These are phyloP conservation scores for Pteropus rufus DNA, from an alignment of 2,797 vertebrate genomes.

Conservation along the genomic window DNA sequence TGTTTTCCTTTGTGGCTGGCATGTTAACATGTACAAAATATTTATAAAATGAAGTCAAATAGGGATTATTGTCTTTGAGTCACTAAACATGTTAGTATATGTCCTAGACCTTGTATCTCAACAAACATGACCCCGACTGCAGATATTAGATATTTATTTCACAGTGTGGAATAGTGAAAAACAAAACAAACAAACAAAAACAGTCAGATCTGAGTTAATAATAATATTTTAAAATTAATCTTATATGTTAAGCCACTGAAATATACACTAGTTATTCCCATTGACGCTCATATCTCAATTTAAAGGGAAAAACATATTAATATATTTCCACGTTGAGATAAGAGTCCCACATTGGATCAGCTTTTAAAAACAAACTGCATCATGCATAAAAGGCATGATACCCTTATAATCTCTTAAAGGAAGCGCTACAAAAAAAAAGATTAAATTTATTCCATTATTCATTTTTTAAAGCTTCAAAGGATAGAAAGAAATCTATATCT, in stretches of 20 bases:
- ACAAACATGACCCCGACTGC: neutral
- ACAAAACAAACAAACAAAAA: neutral
- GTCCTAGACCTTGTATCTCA: neutral
- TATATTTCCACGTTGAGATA: neutral
- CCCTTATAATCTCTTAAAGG: constrained; percentile 7
- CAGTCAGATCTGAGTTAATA: neutral
- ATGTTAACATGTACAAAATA: neutral
- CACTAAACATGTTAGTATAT: neutral
- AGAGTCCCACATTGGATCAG: neutral
- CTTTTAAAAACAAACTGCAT: neutral
- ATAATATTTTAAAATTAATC: neutral
- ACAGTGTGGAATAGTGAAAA: neutral
- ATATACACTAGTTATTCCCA: neutral
- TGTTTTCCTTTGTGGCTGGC: neutral
- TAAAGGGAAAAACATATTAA: neutral
- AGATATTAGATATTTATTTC: neutral
- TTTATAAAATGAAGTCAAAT: neutral
- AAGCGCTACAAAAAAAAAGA: neutral
- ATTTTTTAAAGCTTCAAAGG: neutral
- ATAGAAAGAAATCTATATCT: neutral
- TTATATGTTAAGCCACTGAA: neutral
- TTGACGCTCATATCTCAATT: neutral
- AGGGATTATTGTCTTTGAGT: neutral
- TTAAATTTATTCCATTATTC: neutral
- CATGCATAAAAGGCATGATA: neutral